A percentile compares a stretch with the other conserved stretches of the same genome.
Evolutionary conservation across 2,888 invertebrate genomes (phyloP).

Genomic region (Dolomedes plantarius): DNA sequence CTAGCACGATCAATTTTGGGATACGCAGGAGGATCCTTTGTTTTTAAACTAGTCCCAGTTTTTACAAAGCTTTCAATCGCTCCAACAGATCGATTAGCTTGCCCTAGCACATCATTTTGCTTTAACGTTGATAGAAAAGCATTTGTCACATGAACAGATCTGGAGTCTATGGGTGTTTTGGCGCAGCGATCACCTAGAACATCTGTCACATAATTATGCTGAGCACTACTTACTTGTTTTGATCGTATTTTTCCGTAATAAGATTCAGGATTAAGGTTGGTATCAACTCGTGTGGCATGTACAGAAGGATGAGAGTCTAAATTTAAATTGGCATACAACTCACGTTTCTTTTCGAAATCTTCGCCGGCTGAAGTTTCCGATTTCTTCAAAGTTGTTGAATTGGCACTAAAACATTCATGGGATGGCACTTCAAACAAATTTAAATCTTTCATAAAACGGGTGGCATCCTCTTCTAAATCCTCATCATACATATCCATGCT

Average conservation of each 20-base stretch:
- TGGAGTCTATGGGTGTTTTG: conserved; percentile 19
- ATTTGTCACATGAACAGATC: conserved; percentile 22
- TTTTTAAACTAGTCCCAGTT: conserved; percentile 33
- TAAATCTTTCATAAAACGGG: conserved; percentile 72
- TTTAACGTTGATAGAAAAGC: conserved; percentile 43
- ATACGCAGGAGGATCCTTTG: conserved; percentile 62
- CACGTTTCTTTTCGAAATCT: conserved; percentile 73
- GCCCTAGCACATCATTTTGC: conserved; percentile 22
- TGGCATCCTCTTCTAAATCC: conserved; percentile 72
- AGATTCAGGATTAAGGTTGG: conserved; percentile 28
- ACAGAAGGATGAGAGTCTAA: conserved; percentile 32
- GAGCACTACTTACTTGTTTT: conserved; percentile 28
- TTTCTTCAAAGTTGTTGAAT: conserved; percentile 67
- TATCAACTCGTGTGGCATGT: conserved; percentile 14
- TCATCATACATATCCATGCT: conserved; percentile 72
- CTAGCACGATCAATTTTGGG: conserved; percentile 84
- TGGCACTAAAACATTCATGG: conserved; percentile 57
- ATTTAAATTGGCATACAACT: conserved; percentile 70
- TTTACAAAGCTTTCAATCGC: conserved; percentile 67
- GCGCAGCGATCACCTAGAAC: not conserved
- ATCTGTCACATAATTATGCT: conserved; percentile 13
- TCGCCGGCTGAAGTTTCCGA: conserved; percentile 72
- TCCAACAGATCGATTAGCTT: conserved; percentile 46
- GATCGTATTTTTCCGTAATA: conserved; percentile 65
- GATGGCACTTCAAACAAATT: conserved; percentile 73